Conservation (phyloP, 2,797 vertebrate genomes). For the Perodicticus potto region DNA sequence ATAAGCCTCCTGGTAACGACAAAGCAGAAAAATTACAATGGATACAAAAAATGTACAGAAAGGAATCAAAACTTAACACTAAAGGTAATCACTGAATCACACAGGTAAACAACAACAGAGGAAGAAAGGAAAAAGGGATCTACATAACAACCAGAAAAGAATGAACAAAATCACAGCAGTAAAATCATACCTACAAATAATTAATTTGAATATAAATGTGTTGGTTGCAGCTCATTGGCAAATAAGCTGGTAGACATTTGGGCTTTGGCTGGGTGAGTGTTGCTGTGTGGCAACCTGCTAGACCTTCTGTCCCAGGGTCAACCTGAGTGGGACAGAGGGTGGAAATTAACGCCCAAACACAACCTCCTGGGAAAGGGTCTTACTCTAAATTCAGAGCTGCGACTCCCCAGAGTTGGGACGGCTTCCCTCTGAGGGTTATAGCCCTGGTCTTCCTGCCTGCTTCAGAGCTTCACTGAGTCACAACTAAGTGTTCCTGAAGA, state of each 20-base stretch:
- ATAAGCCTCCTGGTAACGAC: no score
- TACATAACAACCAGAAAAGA: no score
- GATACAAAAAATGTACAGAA: no score
- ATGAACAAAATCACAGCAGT: no score
- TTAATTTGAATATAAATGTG: no score
- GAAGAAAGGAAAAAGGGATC: no score
- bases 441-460: neutral
- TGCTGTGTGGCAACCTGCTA: neutral
- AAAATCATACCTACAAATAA: no score
- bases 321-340: fast-evolving
- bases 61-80: no score
- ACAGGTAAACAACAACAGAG: no score
- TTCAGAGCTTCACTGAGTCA: neutral
- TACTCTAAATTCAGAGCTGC: neutral
- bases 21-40: no score
- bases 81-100: no score
- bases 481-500: neutral
- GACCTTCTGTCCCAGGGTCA: neutral
- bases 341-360: neutral
- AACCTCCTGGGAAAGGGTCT: neutral
- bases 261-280: fast-evolving
- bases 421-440: neutral
- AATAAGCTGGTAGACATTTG: fast-evolving
- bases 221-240: fast-evolving
- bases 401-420: neutral